phyloP scores from a whole-genome alignment of 2,888 invertebrate genomes.

The Gonocerus acuteangulatus region DNA sequence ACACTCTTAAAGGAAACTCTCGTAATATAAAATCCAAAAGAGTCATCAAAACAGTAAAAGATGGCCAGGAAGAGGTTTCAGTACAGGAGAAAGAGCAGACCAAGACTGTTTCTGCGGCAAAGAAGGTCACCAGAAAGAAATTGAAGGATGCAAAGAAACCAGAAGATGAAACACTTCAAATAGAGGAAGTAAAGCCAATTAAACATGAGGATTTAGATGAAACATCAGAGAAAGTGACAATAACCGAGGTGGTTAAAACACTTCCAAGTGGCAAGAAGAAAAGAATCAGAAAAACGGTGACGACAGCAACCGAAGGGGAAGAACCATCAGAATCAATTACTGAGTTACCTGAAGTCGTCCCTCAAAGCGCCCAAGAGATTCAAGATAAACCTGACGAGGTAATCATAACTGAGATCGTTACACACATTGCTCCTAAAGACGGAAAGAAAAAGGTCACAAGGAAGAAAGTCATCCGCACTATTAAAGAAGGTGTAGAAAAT shows the following conservation, averaged over 20 bases:
- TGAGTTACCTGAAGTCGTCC: constrained; percentile 23
- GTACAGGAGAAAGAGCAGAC: constrained; percentile 35
- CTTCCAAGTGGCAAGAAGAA: constrained; percentile 1
- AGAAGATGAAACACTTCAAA: constrained; percentile 35
- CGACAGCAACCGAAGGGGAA: background rate
- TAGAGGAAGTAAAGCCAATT: constrained; percentile 40
- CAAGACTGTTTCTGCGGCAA: background rate
- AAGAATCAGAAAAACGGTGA: constrained; percentile 36
- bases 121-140: constrained; percentile 45
- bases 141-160: constrained; percentile 39
- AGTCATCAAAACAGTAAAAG: constrained; percentile 34
- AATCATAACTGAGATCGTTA: constrained; percentile 39
- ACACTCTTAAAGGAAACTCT: constrained; percentile 25
- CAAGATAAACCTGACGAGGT: constrained; percentile 47
- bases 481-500: constrained; percentile 37
- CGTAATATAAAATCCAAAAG: constrained; percentile 32
- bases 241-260: constrained; percentile 1
- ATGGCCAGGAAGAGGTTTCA: constrained; percentile 35
- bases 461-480: constrained; percentile 40
- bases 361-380: constrained; percentile 30
- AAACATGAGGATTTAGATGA: no score
- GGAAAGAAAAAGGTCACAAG: constrained; percentile 47
- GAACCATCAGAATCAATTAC: constrained; percentile 20
- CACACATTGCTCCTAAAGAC: constrained; percentile 39
- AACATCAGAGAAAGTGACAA: constrained; percentile 10